phyloP scores from a whole-genome alignment of 1,140 invertebrate species.

The Arion vulgaris region DNA sequence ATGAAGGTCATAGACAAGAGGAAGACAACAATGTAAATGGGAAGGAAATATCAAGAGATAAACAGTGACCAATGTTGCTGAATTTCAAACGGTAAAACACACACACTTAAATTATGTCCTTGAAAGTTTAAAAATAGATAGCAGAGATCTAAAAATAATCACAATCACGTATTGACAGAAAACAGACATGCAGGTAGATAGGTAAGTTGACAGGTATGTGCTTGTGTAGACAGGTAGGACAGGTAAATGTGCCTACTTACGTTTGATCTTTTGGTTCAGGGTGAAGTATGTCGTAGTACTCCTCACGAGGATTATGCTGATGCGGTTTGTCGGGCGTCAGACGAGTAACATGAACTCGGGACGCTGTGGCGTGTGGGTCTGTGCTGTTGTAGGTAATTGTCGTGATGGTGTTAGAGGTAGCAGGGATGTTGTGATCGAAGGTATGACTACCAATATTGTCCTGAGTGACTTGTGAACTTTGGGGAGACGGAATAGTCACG shows the following conservation, averaged over 20 bases:
- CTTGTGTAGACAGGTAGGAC: background rate
- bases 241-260: too few relatives aligned
- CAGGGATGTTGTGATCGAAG: background rate
- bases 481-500: background rate
- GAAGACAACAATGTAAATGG: too few relatives aligned
- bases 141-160: too few relatives aligned
- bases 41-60: too few relatives aligned
- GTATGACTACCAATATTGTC: background rate
- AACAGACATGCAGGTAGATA: background rate
- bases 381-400: background rate
- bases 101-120: too few relatives aligned
- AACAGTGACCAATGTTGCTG: too few relatives aligned
- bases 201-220: background rate
- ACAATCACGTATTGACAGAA: too few relatives aligned
- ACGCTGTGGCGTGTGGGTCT: background rate
- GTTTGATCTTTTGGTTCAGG: conserved; percentile 21
- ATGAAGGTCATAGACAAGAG: too few relatives aligned
- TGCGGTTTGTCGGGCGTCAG: background rate
- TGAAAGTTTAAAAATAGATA: too few relatives aligned
- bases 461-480: background rate
- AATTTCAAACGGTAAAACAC: too few relatives aligned
- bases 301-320: background rate
- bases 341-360: background rate
- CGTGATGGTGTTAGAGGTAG: background rate
- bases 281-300: conserved; percentile 16